Evolutionary conservation across 2,888 invertebrate genomes (phyloP).

Genomic region (Synergus laeviventris): DNA sequence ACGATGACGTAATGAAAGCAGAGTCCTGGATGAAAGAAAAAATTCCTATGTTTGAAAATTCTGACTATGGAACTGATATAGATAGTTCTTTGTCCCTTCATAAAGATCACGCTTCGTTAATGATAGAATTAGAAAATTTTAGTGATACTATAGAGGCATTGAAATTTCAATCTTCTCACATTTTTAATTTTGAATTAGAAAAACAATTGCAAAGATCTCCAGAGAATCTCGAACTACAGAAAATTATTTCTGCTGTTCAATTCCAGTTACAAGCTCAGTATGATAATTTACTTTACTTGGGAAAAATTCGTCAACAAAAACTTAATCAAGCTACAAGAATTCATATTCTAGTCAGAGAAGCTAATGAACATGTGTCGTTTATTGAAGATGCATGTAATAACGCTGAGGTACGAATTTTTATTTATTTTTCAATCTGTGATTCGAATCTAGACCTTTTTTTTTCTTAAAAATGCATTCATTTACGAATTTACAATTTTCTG

Average conservation of each 20-base stretch:
- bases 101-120: not conserved
- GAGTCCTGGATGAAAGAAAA: not conserved
- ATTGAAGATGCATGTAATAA: not conserved
- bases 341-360: conserved; percentile 1
- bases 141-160: not conserved
- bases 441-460: too few species aligned
- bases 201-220: not conserved
- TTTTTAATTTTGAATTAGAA: not conserved
- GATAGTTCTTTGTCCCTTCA: not conserved
- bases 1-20: not conserved
- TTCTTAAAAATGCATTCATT: not conserved
- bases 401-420: conserved; percentile 4
- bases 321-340: not conserved
- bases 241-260: not conserved
- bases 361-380: not conserved
- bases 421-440: not conserved
- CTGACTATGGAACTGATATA: not conserved
- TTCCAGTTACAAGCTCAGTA: not conserved
- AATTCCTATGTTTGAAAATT: not conserved
- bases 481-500: not conserved
- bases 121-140: not conserved
- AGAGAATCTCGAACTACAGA: not conserved
- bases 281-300: not conserved
- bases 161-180: not conserved
- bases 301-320: not conserved